Percentiles rank a stretch among this genome's conserved stretches.
These are phyloP conservation scores for Electrophaes corylata DNA, from an alignment of 2,888 invertebrate species.

Conservation along the genomic window DNA sequence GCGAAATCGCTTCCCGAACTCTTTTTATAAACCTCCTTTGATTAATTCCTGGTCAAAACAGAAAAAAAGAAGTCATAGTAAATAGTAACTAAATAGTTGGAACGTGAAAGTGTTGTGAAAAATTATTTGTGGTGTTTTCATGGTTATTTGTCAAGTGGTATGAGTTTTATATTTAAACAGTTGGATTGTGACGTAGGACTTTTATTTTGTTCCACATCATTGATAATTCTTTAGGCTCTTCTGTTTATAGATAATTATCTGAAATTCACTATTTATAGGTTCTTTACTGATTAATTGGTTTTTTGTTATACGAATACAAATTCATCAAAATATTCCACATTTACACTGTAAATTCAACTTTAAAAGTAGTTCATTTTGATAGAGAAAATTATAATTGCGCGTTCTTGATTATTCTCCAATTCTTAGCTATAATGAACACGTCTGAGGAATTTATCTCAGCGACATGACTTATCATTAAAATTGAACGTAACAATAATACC, in stretches of 20 bases:
- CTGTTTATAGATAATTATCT: too few species aligned
- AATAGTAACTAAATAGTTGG: too few species aligned
- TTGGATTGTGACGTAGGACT: slow-evolving; percentile 48
- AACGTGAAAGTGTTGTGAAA: slow-evolving; percentile 52
- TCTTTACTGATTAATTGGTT: too few species aligned
- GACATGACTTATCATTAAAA: slow-evolving; percentile 38
- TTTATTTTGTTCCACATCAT: too few species aligned
- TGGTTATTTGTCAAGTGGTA: slow-evolving; percentile 47
- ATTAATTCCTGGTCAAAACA: slow-evolving; percentile 21
- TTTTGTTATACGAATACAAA: too few species aligned
- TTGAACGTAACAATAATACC: slow-evolving; percentile 25
- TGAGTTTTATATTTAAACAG: slow-evolving; percentile 66
- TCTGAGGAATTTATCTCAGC: slow-evolving; percentile 27
- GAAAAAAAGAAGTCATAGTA: slow-evolving; percentile 41
- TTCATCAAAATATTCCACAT: background rate
- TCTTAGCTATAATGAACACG: slow-evolving; percentile 27
- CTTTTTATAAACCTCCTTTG: slow-evolving; percentile 37
- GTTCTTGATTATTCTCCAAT: slow-evolving; percentile 19
- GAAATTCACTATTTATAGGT: too few species aligned
- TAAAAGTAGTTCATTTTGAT: background rate
- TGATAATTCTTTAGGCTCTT: too few species aligned
- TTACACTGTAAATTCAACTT: background rate
- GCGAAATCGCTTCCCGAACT: slow-evolving; percentile 33
- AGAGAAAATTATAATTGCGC: slow-evolving; percentile 3
- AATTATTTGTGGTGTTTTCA: slow-evolving; percentile 37